These are phyloP conservation scores for Plutella xylostella DNA, from an alignment of 2,888 invertebrate species.

Conservation along the genomic window DNA sequence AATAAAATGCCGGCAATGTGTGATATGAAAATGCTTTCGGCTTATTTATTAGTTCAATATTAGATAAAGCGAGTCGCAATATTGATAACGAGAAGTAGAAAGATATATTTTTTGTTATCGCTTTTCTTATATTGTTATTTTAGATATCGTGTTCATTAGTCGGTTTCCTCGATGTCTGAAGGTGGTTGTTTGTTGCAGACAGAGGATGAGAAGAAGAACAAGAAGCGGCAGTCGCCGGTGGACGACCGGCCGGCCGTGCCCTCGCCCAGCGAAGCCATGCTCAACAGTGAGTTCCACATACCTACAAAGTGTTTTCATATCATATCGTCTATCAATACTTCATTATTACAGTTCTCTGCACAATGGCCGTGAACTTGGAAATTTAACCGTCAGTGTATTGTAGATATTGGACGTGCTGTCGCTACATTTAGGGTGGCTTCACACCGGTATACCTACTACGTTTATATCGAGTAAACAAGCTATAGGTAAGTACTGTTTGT, in stretches of 20 bases:
- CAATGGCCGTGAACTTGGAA: neutral
- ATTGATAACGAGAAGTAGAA: neutral
- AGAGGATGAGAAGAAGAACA: constrained; percentile 62
- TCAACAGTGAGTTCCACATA: constrained; percentile 48
- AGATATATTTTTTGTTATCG: neutral
- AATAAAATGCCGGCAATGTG: too few species aligned
- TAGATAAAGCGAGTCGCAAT: neutral
- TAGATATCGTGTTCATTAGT: too few species aligned
- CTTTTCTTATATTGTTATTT: too few species aligned
- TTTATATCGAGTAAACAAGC: too few species aligned
- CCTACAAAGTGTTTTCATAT: too few species aligned
- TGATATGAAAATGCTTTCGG: neutral
- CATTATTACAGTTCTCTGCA: too few species aligned
- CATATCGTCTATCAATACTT: neutral
- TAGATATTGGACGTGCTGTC: too few species aligned
- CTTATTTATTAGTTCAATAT: neutral
- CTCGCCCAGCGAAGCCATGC: constrained; percentile 63
- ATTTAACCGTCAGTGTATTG: neutral
- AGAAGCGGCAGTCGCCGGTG: constrained; percentile 56
- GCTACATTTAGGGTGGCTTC: too few species aligned
- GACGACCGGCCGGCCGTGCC: constrained; percentile 60
- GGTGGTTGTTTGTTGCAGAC: constrained; percentile 42
- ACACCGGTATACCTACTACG: too few species aligned
- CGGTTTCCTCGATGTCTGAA: constrained; percentile 13
- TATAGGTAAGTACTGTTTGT: too few species aligned